These are phyloP conservation scores for Eudasyphora cyanicolor DNA, from an alignment of 2,888 invertebrate species.

Conservation along the genomic window DNA sequence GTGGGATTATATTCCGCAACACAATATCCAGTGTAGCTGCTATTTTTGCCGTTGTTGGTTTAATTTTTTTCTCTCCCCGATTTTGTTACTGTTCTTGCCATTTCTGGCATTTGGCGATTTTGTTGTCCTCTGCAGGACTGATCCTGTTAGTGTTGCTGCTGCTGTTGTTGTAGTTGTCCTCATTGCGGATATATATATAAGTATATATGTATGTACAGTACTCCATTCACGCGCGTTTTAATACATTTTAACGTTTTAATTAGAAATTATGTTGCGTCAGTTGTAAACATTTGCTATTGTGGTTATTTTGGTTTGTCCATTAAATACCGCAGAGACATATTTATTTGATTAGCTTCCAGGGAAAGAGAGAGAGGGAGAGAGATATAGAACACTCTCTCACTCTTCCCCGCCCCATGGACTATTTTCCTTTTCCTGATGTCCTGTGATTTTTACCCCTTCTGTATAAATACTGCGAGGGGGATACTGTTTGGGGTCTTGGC, in stretches of 20 bases:
- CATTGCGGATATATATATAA: constrained; percentile 14
- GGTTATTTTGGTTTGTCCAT: constrained; percentile 66
- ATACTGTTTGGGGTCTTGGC: background rate
- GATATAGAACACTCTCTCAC: background rate
- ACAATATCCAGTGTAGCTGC: constrained; percentile 15
- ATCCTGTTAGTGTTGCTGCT: background rate
- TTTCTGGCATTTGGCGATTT: constrained; percentile 4
- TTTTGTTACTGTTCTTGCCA: constrained; percentile 9
- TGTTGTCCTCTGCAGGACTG: too few relatives aligned
- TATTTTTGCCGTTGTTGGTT: background rate
- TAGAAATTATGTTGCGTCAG: constrained; percentile 66
- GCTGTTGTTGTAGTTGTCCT: constrained; percentile 19
- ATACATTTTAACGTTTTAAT: constrained; percentile 65
- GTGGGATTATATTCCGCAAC: constrained; percentile 13
- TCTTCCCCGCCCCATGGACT: background rate
- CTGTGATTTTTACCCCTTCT: background rate
- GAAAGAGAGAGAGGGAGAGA: background rate
- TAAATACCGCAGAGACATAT: constrained; percentile 66
- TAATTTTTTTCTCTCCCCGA: background rate
- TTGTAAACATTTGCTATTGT: constrained; percentile 66
- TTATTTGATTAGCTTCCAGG: constrained; percentile 64
- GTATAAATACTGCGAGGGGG: background rate
- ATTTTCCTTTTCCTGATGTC: background rate
- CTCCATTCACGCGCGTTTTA: constrained; percentile 52
- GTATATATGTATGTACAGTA: too few relatives aligned